These are phyloP conservation scores for Equus quagga DNA, from an alignment of 2,113 vertebrate species.

Conservation along the genomic window DNA sequence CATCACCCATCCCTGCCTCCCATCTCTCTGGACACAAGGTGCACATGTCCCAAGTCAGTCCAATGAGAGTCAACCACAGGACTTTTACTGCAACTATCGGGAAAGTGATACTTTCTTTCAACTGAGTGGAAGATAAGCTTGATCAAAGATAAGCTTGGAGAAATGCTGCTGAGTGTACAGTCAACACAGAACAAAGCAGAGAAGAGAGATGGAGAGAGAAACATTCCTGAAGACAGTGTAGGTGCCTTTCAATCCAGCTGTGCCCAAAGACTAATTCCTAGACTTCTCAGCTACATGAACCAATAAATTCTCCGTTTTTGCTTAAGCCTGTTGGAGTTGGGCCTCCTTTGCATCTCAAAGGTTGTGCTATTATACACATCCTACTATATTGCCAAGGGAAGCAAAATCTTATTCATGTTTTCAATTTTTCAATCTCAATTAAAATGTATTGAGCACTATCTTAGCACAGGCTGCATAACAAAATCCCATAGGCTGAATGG, in stretches of 20 bases:
- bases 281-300: not conserved
- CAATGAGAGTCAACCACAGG: not conserved
- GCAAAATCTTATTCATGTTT: not conserved
- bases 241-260: not conserved
- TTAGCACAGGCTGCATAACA: not conserved
- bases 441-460: not conserved
- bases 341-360: not conserved
- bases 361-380: not conserved
- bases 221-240: not conserved
- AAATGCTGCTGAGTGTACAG: not conserved
- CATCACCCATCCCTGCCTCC: not conserved
- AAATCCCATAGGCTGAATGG: not conserved
- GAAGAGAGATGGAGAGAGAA: not conserved
- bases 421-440: not conserved
- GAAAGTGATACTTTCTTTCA: not conserved
- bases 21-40: not conserved
- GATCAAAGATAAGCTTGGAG: not conserved
- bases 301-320: not conserved
- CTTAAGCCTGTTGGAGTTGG: not conserved
- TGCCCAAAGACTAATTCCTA: not conserved
- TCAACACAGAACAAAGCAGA: not conserved
- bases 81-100: not conserved
- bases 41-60: not conserved
- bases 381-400: not conserved
- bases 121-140: not conserved